phyloP scores from a whole-genome alignment of 2,113 vertebrate species.

The Paraplagusia blochii region DNA sequence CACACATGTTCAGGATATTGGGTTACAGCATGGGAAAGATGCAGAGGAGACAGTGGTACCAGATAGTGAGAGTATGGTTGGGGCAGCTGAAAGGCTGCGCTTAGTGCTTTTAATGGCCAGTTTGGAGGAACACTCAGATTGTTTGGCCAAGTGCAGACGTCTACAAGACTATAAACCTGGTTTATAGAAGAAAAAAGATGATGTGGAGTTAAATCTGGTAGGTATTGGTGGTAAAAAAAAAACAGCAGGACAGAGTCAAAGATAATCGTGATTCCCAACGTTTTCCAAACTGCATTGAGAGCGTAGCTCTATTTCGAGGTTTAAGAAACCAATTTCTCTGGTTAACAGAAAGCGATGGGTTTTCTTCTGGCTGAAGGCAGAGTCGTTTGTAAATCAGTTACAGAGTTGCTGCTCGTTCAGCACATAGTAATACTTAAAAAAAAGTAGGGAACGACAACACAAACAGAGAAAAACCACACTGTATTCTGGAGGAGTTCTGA shows the following conservation, averaged over 20 bases:
- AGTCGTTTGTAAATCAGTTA: conserved; percentile 8
- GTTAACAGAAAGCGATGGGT: no score
- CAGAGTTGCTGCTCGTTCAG: not conserved
- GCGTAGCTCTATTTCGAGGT: no score
- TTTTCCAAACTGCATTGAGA: no score
- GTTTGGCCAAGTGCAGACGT: conserved; percentile 75
- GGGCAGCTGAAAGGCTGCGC: conserved; percentile 56
- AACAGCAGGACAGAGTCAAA: no score
- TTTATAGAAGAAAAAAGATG: conserved; percentile 5
- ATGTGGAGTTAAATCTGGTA: no score
- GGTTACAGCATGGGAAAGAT: conserved; percentile 61
- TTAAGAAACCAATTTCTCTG: no score
- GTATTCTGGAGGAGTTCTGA: not conserved
- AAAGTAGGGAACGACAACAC: not conserved
- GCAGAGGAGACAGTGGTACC: conserved; percentile 54
- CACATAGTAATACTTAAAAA: not conserved
- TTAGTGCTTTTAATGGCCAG: conserved; percentile 67
- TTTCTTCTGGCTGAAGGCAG: not conserved
- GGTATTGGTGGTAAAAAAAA: no score
- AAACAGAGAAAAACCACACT: not conserved
- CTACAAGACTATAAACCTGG: conserved; percentile 65
- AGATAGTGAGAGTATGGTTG: conserved; percentile 60
- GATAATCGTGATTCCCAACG: not conserved
- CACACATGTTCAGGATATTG: not conserved
- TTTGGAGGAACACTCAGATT: conserved; percentile 78